Conservation (phyloP, 2,797 vertebrate genomes). For the Gymnoscopelus braueri region DNA sequence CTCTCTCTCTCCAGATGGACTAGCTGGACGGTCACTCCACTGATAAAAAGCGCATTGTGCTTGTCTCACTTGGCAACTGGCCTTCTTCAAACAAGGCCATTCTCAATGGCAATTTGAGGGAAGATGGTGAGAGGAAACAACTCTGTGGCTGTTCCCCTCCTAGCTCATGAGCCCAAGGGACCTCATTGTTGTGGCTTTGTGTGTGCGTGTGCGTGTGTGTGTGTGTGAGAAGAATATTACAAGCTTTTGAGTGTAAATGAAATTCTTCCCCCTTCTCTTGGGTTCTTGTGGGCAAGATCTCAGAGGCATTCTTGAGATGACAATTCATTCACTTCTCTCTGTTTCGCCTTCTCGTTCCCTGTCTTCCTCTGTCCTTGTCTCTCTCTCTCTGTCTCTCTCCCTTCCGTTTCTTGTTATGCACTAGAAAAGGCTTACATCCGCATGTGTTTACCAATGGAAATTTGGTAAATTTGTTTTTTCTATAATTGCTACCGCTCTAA, state of each 20-base stretch:
- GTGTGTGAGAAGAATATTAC: background rate
- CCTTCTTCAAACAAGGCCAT: conserved; percentile 42
- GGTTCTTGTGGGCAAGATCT: conserved; percentile 16
- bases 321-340: background rate
- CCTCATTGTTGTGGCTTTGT: background rate
- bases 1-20: conserved; percentile 31
- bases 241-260: conserved; percentile 10
- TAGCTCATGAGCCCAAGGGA: background rate
- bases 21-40: conserved; percentile 25
- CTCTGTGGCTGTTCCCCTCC: conserved; percentile 5
- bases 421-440: no score
- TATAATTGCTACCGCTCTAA: no score
- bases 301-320: conserved; percentile 5
- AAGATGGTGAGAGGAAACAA: conserved; percentile 27
- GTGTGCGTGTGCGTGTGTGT: background rate
- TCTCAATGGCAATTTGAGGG: conserved; percentile 26
- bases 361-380: conserved; percentile 2
- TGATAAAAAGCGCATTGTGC: conserved; percentile 35
- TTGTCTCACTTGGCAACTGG: conserved; percentile 50
- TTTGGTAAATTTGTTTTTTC: no score
- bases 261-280: conserved; percentile 10
- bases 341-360: background rate
- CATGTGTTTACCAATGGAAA: no score
- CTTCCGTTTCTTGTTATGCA: background rate
- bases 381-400: background rate